A percentile compares a stretch with the other conserved stretches of the same genome.
phyloP scores from a whole-genome alignment of 2,888 invertebrate genomes.

The Macrosoma leucophasiata region DNA sequence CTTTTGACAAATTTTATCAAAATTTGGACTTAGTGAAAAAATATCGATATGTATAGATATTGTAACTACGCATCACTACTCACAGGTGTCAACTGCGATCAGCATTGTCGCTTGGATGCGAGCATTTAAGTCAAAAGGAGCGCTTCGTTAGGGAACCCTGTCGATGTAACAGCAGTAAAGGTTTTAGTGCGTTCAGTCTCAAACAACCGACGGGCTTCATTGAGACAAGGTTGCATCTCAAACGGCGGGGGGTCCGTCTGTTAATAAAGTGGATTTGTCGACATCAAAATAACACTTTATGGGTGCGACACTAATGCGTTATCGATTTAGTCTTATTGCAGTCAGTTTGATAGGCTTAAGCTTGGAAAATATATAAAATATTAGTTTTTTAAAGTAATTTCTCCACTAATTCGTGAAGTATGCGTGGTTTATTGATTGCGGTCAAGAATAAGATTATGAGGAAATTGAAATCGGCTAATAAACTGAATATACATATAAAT shows the following conservation, averaged over 20 bases:
- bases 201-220: conserved; percentile 33
- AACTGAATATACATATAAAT: too few relatives aligned
- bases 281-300: conserved; percentile 71
- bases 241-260: conserved; percentile 61
- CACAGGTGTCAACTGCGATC: conserved; percentile 65
- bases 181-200: conserved; percentile 38
- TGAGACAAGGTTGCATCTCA: conserved; percentile 52
- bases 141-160: conserved; percentile 53
- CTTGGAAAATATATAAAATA: not conserved
- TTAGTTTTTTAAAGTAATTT: too few relatives aligned
- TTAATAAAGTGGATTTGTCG: conserved; percentile 73
- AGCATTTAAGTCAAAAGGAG: conserved; percentile 70
- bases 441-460: too few relatives aligned
- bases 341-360: conserved; percentile 34
- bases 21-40: too few relatives aligned
- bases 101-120: conserved; percentile 58
- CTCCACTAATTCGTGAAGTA: too few relatives aligned
- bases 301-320: conserved; percentile 58
- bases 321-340: conserved; percentile 44
- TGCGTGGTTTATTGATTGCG: too few relatives aligned
- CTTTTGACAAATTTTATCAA: too few relatives aligned
- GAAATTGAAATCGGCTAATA: too few relatives aligned
- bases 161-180: conserved; percentile 49
- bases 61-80: conserved; percentile 41
- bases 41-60: conserved; percentile 27